Evolutionary conservation across 2,797 vertebrate species (phyloP).

Genomic region (Eulemur rubriventer): DNA sequence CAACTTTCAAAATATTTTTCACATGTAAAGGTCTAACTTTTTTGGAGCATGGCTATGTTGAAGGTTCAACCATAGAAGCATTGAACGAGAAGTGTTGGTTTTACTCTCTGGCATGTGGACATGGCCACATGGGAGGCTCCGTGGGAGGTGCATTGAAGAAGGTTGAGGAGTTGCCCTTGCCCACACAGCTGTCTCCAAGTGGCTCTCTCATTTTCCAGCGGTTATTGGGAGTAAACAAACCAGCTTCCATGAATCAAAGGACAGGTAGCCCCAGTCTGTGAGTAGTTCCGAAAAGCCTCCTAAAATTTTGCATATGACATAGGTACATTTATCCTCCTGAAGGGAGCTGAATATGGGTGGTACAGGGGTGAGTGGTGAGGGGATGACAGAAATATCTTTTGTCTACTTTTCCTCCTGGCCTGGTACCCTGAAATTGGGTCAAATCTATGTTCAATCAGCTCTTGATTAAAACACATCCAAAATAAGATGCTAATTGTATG

Average conservation of each 20-base stretch:
- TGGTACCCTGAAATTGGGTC: neutral
- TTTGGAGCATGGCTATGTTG: neutral
- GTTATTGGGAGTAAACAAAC: neutral
- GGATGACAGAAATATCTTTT: neutral
- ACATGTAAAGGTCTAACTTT: neutral
- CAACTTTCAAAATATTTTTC: neutral
- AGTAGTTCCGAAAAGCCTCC: neutral
- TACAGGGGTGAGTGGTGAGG: fast-evolving
- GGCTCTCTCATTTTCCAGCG: neutral
- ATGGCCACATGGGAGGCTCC: fast-evolving
- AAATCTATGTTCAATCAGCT: neutral
- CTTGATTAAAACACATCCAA: neutral
- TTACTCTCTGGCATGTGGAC: neutral
- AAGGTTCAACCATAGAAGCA: neutral
- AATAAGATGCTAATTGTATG: neutral
- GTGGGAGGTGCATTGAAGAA: neutral
- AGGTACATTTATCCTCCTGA: neutral
- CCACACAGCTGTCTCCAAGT: neutral
- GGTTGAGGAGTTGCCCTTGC: fast-evolving
- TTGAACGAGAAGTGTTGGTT: neutral
- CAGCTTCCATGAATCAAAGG: neutral
- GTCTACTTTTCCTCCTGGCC: neutral
- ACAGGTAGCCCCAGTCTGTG: neutral
- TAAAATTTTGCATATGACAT: neutral
- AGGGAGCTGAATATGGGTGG: neutral